Evolutionary conservation across 2,113 vertebrate species (phyloP), one percentile per base, ranked within the genome.

Genomic region (Acanthochromis polyacanthus): DNA sequence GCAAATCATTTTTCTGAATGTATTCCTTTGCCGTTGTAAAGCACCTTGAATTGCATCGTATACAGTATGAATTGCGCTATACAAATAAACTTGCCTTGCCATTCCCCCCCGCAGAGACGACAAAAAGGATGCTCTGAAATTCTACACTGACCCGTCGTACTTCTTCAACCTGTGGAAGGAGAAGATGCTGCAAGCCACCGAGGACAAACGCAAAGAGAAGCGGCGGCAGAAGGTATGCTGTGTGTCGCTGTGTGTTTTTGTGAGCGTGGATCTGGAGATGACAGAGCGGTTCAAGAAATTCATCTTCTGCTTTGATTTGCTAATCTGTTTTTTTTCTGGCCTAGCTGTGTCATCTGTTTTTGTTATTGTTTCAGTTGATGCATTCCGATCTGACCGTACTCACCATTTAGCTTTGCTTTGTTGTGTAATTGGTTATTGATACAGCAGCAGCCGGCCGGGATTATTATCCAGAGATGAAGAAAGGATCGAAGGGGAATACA

Each of bases 131-230:
- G 97, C 96, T 0, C 90, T 98, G 80, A 97, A 97, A 84, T 98
- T 98, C 92, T 98, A 98, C 93, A 98, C 97, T 0, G 97, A 98
- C 81, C 96, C 97, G 1, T 98, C 97, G 0, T 98, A 98, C 91
- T 98, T 98, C 95, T 98, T 98, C 84, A 97, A 95, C 91, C 91
- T 98, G 72, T 98, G 97, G 97, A 98, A 97, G 75, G 97, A 98
- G 93, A 98, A 98, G 87, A 98, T 98, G 97, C 92, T 98, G 77
- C 97, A 98, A 93, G 97, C 96, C 0, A 98, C 97, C 0, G 97
- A 98, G 71, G 97, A 98, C 87, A 98, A 98, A 66, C 95, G 97
- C 75, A 98, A 98, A 87, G 97, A 98, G 92, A 97, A 97, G 87
- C 93, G 96, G 70, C 92, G 97, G 20, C 97, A 98, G 92, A 98